Percentiles rank a stretch among this genome's conserved stretches.
These are phyloP conservation scores for Panopea generosa DNA, from an alignment of 2,888 invertebrate genomes.

Conservation along the genomic window DNA sequence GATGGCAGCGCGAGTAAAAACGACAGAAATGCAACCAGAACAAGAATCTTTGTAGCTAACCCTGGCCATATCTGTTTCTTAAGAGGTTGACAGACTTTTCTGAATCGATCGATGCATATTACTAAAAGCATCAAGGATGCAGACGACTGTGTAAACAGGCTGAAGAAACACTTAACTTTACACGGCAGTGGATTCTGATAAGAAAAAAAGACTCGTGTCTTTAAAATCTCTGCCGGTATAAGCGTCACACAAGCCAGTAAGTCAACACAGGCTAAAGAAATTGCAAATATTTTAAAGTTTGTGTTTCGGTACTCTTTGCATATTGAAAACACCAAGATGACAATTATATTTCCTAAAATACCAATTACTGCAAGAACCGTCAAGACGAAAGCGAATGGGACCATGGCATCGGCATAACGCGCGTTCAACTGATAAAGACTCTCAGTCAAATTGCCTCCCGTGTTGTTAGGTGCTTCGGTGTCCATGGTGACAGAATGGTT, in stretches of 20 bases:
- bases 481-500: no score
- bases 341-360: constrained; percentile 49
- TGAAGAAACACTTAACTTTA: constrained; percentile 58
- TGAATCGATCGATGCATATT: constrained; percentile 49
- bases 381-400: constrained; percentile 42
- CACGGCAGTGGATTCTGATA: constrained; percentile 33
- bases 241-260: constrained; percentile 42
- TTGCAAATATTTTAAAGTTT: constrained; percentile 55
- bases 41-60: constrained; percentile 30
- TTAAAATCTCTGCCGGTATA: constrained; percentile 54
- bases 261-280: constrained; percentile 43
- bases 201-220: constrained; percentile 38
- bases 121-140: constrained; percentile 42
- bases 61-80: constrained; percentile 44
- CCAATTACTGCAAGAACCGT: constrained; percentile 41
- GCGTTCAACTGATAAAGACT: constrained; percentile 36
- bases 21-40: constrained; percentile 16
- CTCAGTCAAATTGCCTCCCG: constrained; percentile 3
- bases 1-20: constrained; percentile 35
- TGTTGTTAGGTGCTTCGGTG: no score
- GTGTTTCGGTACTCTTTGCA: constrained; percentile 45
- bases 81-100: constrained; percentile 53
- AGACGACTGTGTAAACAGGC: constrained; percentile 31
- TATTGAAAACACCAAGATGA: constrained; percentile 39
- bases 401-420: constrained; percentile 36